These are phyloP conservation scores for Acronicta alni DNA, from an alignment of 2,888 invertebrate species.

Conservation along the genomic window DNA sequence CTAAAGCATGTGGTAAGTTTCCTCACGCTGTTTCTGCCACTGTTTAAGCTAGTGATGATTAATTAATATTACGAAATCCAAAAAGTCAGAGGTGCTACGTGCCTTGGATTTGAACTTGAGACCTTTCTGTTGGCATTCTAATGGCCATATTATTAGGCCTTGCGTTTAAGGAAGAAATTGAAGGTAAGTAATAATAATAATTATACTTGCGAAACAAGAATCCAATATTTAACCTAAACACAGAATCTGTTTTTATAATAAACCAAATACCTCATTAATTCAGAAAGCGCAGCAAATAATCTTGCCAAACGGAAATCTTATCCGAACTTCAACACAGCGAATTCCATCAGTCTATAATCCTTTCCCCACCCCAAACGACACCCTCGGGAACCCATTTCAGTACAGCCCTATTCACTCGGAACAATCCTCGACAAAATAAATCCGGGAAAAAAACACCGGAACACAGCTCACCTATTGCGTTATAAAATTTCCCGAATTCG, in stretches of 20 bases:
- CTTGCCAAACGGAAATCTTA: slow-evolving; percentile 23
- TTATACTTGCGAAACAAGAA: neutral
- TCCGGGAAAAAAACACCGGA: slow-evolving; percentile 35
- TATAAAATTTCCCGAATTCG: slow-evolving; percentile 46
- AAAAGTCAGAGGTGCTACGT: too few species aligned
- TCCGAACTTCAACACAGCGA: slow-evolving; percentile 29
- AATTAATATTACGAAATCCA: too few species aligned
- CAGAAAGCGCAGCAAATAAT: slow-evolving; percentile 25
- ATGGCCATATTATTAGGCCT: too few species aligned
- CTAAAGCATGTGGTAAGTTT: too few species aligned
- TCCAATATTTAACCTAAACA: neutral
- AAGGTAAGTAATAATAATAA: too few species aligned
- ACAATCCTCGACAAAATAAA: slow-evolving; percentile 42
- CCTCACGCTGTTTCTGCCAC: too few species aligned
- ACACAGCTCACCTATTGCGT: slow-evolving; percentile 44
- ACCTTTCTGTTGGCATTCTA: too few species aligned
- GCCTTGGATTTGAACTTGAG: too few species aligned
- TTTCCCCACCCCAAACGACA: slow-evolving; percentile 29
- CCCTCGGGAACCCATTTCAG: slow-evolving; percentile 40
- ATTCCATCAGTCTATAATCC: slow-evolving; percentile 40
- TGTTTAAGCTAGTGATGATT: too few species aligned
- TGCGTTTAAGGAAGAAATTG: too few species aligned
- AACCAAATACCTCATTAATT: neutral
- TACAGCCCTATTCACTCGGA: slow-evolving; percentile 45
- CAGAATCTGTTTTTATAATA: neutral